phyloP scores from a whole-genome alignment of 2,113 vertebrate genomes.

The Ceyx margarethae region DNA sequence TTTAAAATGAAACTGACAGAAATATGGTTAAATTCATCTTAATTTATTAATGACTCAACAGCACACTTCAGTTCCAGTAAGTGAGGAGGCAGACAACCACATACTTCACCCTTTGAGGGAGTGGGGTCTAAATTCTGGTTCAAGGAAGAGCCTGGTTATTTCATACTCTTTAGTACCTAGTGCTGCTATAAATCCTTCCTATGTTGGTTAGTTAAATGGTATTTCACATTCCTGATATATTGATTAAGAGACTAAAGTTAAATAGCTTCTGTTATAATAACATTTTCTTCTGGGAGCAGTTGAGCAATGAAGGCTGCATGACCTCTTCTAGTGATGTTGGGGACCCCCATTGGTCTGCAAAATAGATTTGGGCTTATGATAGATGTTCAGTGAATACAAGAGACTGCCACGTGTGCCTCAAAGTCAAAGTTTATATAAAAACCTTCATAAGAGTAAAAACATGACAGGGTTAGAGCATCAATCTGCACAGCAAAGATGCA shows the following conservation, averaged over 20 bases:
- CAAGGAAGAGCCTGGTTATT: neutral
- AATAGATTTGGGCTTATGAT: neutral
- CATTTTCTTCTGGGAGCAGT: neutral
- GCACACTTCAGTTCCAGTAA: neutral
- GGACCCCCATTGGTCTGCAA: neutral
- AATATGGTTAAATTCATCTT: neutral
- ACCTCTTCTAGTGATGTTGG: neutral
- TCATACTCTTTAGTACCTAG: neutral
- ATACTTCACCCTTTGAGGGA: neutral
- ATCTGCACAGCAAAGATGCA: neutral
- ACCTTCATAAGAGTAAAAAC: neutral
- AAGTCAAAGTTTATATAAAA: neutral
- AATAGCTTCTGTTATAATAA: neutral
- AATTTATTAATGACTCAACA: neutral
- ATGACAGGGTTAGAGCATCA: neutral
- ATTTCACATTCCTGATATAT: constrained; percentile 7
- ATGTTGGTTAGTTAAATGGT: neutral
- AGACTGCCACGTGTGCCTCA: neutral
- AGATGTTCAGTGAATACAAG: neutral
- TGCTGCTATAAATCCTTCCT: neutral
- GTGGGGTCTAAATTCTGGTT: neutral
- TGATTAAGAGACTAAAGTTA: constrained; percentile 22
- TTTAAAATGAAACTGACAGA: neutral
- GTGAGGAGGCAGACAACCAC: neutral
- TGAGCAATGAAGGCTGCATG: neutral